Conservation (phyloP, 53 echinoderm and acorn worm species). For the Astropecten irregularis region DNA sequence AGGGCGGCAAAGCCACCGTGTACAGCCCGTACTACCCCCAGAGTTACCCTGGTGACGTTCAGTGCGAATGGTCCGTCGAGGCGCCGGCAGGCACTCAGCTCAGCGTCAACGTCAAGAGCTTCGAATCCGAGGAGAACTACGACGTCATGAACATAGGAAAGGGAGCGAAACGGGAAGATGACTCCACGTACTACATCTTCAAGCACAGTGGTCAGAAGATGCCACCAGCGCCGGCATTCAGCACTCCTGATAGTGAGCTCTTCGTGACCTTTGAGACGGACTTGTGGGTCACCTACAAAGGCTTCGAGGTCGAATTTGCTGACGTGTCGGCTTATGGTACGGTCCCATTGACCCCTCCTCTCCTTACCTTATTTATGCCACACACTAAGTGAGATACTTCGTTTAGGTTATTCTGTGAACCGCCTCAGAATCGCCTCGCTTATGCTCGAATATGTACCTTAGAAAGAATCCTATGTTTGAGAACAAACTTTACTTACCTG, state of each 20-base stretch:
- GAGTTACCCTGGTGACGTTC: constrained; percentile 48
- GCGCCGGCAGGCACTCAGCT: constrained; percentile 53
- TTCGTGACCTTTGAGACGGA: constrained; percentile 66
- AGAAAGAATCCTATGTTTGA: no score
- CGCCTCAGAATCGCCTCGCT: no score
- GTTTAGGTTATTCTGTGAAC: no score
- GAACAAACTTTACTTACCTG: no score
- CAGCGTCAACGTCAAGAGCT: constrained; percentile 58
- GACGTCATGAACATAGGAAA: constrained; percentile 66
- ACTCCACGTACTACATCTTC: constrained; percentile 25
- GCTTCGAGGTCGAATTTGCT: constrained; percentile 59
- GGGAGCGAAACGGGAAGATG: constrained; percentile 41
- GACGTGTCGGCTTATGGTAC: constrained; percentile 29
- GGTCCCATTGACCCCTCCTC: background rate
- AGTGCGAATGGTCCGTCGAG: constrained; percentile 64
- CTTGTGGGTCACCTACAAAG: constrained; percentile 61
- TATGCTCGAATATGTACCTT: no score
- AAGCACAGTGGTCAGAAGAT: constrained; percentile 57
- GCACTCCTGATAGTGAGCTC: constrained; percentile 49
- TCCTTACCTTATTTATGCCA: background rate
- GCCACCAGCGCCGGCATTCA: constrained; percentile 54
- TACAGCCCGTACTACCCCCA: constrained; percentile 42
- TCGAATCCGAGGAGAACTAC: constrained; percentile 60
- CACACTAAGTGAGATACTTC: no score
- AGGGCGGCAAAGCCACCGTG: constrained; percentile 24